A percentile compares a stretch with the other conserved stretches of the same genome.
Conservation (phyloP, 2,797 vertebrate species). For the Mastacembelus armatus region DNA sequence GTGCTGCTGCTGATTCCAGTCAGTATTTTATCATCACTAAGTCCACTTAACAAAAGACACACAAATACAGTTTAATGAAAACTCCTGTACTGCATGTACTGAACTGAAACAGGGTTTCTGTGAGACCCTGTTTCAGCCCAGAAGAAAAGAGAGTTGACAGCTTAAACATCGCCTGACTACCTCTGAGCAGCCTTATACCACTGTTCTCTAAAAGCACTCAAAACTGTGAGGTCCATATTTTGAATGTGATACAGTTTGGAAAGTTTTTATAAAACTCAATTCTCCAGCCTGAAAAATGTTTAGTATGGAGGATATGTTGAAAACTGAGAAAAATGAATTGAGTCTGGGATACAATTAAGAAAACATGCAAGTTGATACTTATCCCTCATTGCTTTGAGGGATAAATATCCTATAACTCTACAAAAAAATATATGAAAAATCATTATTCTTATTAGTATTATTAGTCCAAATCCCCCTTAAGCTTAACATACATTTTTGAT, state of each 20-base stretch:
- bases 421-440: constrained; percentile 21
- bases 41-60: no score
- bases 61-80: no score
- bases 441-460: not conserved
- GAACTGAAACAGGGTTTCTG: no score
- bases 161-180: no score
- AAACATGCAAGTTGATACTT: constrained; percentile 11
- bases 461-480: constrained; percentile 9
- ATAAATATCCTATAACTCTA: not conserved
- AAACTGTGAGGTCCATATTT: not conserved
- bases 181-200: no score
- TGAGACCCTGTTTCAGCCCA: no score
- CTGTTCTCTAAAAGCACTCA: no score
- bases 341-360: not conserved
- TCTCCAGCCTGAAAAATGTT: not conserved
- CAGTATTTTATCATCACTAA: no score
- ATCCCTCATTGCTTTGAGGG: not conserved
- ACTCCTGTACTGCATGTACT: no score
- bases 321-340: not conserved
- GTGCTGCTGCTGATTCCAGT: no score
- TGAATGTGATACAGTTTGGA: not conserved
- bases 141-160: no score
- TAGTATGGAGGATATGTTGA: not conserved
- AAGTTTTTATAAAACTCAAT: not conserved
- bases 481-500: constrained; percentile 25